Conservation (phyloP, 2,888 invertebrate genomes). For the Eulithis testata region DNA sequence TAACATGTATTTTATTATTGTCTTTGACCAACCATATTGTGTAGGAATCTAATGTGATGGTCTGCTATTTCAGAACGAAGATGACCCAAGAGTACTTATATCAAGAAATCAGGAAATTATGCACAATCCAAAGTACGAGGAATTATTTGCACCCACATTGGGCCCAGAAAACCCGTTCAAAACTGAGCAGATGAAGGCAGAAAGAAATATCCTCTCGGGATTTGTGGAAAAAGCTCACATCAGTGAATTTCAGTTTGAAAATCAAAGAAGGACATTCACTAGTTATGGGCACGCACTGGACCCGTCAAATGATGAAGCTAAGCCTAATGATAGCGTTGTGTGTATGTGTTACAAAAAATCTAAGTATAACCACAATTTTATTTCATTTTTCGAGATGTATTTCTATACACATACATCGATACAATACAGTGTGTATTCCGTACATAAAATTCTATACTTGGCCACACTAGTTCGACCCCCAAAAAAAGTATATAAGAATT, state of each 20-base stretch:
- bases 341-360: slow-evolving; percentile 59
- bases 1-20: too few species aligned
- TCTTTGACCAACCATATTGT: too few species aligned
- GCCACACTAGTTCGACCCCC: too few species aligned
- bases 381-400: too few species aligned
- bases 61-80: slow-evolving; percentile 84
- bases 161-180: slow-evolving; percentile 98
- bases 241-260: slow-evolving; percentile 98
- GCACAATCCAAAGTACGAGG: slow-evolving; percentile 97
- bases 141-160: slow-evolving; percentile 95
- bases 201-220: slow-evolving; percentile 96
- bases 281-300: slow-evolving; percentile 98
- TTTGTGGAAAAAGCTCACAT: slow-evolving; percentile 98
- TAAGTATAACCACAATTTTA: too few species aligned
- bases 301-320: slow-evolving; percentile 89
- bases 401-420: too few species aligned
- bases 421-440: too few species aligned
- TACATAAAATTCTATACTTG: too few species aligned
- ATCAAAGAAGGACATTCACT: slow-evolving; percentile 96
- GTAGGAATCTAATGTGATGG: too few species aligned
- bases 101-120: slow-evolving; percentile 93
- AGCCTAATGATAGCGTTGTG: slow-evolving; percentile 77
- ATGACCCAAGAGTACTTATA: slow-evolving; percentile 88
- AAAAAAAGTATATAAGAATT: too few species aligned
- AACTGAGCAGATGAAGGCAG: slow-evolving; percentile 94